phyloP scores from a whole-genome alignment of 2,113 vertebrate species.

The Natator depressus region DNA sequence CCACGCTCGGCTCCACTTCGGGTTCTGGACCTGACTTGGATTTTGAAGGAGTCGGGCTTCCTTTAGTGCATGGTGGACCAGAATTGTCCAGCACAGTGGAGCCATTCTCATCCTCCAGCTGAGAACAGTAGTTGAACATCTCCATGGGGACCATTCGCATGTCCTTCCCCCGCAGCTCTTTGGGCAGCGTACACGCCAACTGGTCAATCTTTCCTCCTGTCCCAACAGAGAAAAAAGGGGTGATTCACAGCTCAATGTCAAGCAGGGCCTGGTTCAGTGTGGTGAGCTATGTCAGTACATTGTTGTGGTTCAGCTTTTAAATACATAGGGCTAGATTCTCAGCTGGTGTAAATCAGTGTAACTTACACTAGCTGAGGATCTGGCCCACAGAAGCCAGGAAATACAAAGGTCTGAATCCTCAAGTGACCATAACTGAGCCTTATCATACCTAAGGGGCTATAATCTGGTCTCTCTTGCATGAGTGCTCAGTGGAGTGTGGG shows the following conservation, averaged over 20 bases:
- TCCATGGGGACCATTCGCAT: conserved; percentile 95
- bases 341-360: neutral
- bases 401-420: neutral
- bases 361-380: neutral
- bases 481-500: neutral
- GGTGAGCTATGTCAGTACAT: neutral
- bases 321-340: neutral
- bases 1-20: conserved; percentile 78
- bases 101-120: conserved; percentile 92
- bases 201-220: conserved; percentile 95
- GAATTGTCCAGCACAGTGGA: conserved; percentile 79
- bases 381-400: neutral
- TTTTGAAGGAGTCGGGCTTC: conserved; percentile 75
- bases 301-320: neutral
- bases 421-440: neutral
- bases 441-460: neutral
- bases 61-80: conserved; percentile 87
- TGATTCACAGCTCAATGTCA: neutral
- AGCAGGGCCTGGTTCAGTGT: neutral
- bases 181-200: conserved; percentile 95
- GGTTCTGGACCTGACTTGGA: conserved; percentile 73
- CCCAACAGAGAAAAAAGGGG: conserved; percentile 10
- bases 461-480: neutral
- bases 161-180: conserved; percentile 96
- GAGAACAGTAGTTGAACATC: conserved; percentile 99